Conservation (phyloP, 92 coral and sea anemone species). For the Actinernus sp. region DNA sequence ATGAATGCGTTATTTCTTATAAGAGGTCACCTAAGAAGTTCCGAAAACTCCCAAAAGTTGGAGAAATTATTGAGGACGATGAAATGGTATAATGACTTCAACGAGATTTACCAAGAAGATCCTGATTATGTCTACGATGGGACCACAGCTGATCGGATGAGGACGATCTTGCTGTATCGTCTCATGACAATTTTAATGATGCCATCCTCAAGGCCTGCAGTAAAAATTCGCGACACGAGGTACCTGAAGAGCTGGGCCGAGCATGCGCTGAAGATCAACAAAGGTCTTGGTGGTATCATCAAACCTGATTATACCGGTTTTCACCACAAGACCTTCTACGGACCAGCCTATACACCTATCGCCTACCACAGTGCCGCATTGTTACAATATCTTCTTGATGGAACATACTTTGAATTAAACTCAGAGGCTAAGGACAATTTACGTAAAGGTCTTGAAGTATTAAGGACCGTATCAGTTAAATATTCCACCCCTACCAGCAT, state of each 20-base stretch:
- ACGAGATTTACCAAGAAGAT: conserved; percentile 38
- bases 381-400: conserved; percentile 39
- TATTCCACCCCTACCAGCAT: conserved; percentile 60
- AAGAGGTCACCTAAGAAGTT: background rate
- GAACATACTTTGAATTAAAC: conserved; percentile 22
- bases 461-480: conserved; percentile 45
- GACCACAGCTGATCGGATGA: conserved; percentile 64
- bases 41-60: background rate
- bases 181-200: conserved; percentile 67
- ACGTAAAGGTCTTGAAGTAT: conserved; percentile 26
- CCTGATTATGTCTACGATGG: conserved; percentile 30
- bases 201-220: conserved; percentile 32
- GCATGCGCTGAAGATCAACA: conserved; percentile 37
- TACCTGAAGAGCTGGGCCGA: conserved; percentile 53
- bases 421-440: conserved; percentile 19
- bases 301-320: conserved; percentile 72
- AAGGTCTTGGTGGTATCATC: conserved; percentile 55
- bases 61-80: conserved; percentile 23
- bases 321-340: conserved; percentile 71
- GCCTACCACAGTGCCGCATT: conserved; percentile 61
- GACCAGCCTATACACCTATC: conserved; percentile 53
- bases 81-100: conserved; percentile 57
- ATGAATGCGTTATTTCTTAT: conserved; percentile 42
- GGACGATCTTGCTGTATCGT: conserved; percentile 55
- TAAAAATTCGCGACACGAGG: conserved; percentile 65